Percentiles rank a stretch among this genome's conserved stretches.
Conservation (phyloP, 2,113 vertebrate species). For the Cynoglossus semilaevis region DNA sequence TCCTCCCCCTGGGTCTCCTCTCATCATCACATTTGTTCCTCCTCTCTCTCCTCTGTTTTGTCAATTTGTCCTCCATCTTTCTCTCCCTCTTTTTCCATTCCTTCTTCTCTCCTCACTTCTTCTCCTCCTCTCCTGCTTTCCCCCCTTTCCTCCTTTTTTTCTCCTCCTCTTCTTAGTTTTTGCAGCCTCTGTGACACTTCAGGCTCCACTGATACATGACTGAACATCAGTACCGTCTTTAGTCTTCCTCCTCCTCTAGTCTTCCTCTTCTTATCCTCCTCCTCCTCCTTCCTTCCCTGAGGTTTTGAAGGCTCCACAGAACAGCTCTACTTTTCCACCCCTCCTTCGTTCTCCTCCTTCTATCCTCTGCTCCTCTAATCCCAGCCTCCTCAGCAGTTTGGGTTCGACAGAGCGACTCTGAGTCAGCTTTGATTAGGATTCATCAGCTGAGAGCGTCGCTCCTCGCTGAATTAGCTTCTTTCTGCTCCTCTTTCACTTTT, state of each 20-base stretch:
- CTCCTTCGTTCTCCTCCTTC: too few relatives aligned
- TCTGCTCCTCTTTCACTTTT: constrained; percentile 41
- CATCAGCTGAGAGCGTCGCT: constrained; percentile 51
- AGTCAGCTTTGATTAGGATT: constrained; percentile 66
- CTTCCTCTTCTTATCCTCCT: background rate
- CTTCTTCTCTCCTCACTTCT: background rate
- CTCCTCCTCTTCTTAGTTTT: background rate
- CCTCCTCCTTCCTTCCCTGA: background rate
- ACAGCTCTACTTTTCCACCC: background rate
- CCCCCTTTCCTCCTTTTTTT: background rate
- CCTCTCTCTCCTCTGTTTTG: too few relatives aligned
- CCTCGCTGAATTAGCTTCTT: constrained; percentile 54
- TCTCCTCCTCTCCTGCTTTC: background rate
- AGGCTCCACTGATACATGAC: too few relatives aligned
- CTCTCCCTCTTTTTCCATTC: too few relatives aligned
- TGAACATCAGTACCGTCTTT: too few relatives aligned
- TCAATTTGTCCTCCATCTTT: too few relatives aligned
- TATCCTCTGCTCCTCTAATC: background rate
- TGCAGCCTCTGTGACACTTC: background rate
- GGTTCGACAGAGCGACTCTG: constrained; percentile 64
- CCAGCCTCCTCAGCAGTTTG: constrained; percentile 57
- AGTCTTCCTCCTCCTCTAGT: background rate
- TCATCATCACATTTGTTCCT: background rate
- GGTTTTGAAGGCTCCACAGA: background rate
- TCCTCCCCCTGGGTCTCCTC: background rate